phyloP scores from a whole-genome alignment of 2,797 vertebrate species.

The Enteromius thamalakanensis region DNA sequence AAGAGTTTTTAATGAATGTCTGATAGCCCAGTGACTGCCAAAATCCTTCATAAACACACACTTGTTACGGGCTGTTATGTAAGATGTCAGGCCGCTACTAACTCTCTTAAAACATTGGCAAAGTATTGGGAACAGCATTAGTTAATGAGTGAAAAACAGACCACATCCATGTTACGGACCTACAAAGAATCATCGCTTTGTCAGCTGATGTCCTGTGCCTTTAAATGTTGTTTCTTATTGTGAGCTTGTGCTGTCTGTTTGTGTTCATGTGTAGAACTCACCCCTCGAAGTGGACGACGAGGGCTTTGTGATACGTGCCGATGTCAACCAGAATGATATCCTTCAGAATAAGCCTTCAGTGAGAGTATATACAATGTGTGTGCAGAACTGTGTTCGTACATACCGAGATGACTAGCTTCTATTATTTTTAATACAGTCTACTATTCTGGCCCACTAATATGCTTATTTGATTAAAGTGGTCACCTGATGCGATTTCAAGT shows the following conservation, averaged over 20 bases:
- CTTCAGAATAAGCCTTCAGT: slow-evolving; percentile 64
- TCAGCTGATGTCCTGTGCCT: slow-evolving; percentile 15
- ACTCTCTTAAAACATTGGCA: neutral
- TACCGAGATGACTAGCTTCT: neutral
- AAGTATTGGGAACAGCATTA: neutral
- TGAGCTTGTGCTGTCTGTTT: slow-evolving; percentile 18
- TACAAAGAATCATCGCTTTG: neutral
- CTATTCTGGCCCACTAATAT: neutral
- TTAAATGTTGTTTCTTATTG: slow-evolving; percentile 16
- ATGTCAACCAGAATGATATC: slow-evolving; percentile 86
- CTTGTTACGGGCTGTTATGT: slow-evolving; percentile 19
- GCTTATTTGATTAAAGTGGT: neutral
- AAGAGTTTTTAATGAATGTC: slow-evolving; percentile 48
- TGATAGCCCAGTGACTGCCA: slow-evolving; percentile 29
- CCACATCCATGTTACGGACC: neutral
- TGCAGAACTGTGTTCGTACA: neutral
- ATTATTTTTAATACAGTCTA: neutral
- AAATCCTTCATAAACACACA: slow-evolving; percentile 37
- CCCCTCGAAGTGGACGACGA: slow-evolving; percentile 92
- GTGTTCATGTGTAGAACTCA: slow-evolving; percentile 77
- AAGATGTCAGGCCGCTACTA: neutral
- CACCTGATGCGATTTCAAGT: too few relatives aligned
- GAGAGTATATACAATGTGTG: neutral
- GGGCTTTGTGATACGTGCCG: slow-evolving; percentile 90
- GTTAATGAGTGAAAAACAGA: neutral